phyloP scores from a whole-genome alignment of 1,140 invertebrate genomes.

The Drosophila jambulina region DNA sequence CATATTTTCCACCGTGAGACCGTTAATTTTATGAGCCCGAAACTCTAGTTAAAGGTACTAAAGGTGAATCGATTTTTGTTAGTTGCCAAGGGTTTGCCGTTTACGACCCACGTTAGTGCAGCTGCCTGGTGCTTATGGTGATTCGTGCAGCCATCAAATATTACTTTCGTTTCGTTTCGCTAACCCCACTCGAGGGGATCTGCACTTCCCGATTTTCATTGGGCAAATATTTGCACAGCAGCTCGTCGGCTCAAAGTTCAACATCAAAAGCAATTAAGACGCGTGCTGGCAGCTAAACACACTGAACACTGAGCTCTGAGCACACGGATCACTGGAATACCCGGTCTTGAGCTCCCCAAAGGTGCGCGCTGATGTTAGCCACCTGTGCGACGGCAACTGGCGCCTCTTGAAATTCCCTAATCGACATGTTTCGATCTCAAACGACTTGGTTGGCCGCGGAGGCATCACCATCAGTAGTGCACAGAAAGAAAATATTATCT shows the following conservation, averaged over 20 bases:
- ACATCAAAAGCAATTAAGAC: conserved; percentile 84
- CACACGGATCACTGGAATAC: conserved; percentile 22
- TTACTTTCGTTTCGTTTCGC: conserved; percentile 31
- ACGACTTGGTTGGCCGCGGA: conserved; percentile 61
- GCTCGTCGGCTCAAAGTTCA: conserved; percentile 77
- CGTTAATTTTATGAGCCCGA: background rate
- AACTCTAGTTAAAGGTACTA: conserved; percentile 1
- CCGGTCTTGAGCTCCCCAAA: conserved; percentile 55
- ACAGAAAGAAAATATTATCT: background rate
- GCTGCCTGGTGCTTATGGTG: conserved; percentile 25
- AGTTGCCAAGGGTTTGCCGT: conserved; percentile 17
- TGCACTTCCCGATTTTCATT: conserved; percentile 29
- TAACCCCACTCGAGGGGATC: conserved; percentile 36
- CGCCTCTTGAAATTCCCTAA: conserved; percentile 84
- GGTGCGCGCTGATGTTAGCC: conserved; percentile 73
- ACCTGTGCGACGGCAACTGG: conserved; percentile 77
- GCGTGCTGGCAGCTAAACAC: conserved; percentile 66
- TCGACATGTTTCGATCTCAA: conserved; percentile 84
- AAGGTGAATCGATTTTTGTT: conserved; percentile 19
- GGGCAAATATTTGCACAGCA: conserved; percentile 70
- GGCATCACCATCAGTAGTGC: conserved; percentile 19
- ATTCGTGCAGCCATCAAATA: conserved; percentile 36
- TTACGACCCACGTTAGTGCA: conserved; percentile 15
- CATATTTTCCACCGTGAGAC: background rate
- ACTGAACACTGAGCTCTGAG: conserved; percentile 7